A percentile compares a stretch with the other conserved stretches of the same genome.
Evolutionary conservation across 2,888 invertebrate genomes (phyloP).

Genomic region (Masnerella sp.): DNA sequence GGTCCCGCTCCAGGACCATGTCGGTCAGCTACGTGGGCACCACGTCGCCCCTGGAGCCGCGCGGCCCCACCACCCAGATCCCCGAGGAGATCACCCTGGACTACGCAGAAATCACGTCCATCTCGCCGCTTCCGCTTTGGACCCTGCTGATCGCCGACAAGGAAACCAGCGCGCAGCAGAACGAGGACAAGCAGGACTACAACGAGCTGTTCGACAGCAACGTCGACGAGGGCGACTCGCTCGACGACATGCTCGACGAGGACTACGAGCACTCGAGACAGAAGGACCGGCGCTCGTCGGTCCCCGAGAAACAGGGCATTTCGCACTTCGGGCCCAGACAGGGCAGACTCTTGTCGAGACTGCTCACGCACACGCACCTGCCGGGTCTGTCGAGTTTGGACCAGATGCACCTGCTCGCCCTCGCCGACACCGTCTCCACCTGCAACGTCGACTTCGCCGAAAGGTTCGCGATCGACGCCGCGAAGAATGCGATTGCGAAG

Average conservation of each 20-base stretch:
- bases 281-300: conserved; percentile 83
- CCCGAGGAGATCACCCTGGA: conserved; percentile 93
- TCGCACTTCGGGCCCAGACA: conserved; percentile 93
- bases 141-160: conserved; percentile 96
- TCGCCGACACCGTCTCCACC: conserved; percentile 98
- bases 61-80: conserved; percentile 87
- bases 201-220: conserved; percentile 93
- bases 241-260: conserved; percentile 89
- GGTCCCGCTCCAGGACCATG: conserved; percentile 93
- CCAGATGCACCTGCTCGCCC: conserved; percentile 99
- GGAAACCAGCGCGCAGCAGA: conserved; percentile 80
- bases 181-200: conserved; percentile 84
- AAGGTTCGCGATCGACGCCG: conserved; percentile 84
- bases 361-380: conserved; percentile 95
- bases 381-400: conserved; percentile 97
- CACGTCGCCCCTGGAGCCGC: conserved; percentile 87
- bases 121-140: conserved; percentile 98
- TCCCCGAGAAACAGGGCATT: conserved; percentile 86
- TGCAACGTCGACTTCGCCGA: conserved; percentile 94
- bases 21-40: conserved; percentile 91
- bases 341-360: conserved; percentile 89
- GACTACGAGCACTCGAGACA: conserved; percentile 81
- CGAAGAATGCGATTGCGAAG: conserved; percentile 83
- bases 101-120: conserved; percentile 98
- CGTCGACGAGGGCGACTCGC: conserved; percentile 87